These are phyloP conservation scores for Ailurus styani DNA, from an alignment of 2,113 vertebrate species.

Conservation along the genomic window DNA sequence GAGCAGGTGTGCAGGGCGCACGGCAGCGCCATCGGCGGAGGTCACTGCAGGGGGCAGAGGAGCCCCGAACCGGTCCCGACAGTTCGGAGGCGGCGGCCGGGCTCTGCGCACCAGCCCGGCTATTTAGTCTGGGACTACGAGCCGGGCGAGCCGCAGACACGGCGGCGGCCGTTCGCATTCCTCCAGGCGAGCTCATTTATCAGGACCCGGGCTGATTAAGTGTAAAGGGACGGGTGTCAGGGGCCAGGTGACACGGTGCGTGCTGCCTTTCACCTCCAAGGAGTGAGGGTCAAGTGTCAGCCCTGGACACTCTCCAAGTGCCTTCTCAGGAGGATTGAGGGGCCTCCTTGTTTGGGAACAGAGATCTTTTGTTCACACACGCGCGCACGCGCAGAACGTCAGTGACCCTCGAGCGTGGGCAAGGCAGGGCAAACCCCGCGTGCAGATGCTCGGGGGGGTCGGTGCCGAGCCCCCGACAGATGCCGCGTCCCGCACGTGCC, in stretches of 20 bases:
- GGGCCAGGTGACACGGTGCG: constrained; percentile 61
- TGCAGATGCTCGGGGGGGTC: too few species aligned
- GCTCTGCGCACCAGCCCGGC: background rate
- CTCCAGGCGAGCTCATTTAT: constrained; percentile 75
- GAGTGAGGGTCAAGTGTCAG: constrained; percentile 51
- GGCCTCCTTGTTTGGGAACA: constrained; percentile 53
- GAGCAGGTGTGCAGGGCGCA: constrained; percentile 17
- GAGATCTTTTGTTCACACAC: constrained; percentile 22
- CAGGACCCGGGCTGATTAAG: constrained; percentile 74
- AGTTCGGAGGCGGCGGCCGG: constrained; percentile 10
- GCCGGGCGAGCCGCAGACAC: constrained; percentile 62
- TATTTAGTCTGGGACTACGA: constrained; percentile 76
- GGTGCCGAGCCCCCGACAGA: background rate
- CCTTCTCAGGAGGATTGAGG: constrained; percentile 38
- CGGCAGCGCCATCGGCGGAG: background rate
- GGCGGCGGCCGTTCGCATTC: constrained; percentile 63
- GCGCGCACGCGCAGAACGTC: background rate
- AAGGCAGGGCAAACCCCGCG: background rate
- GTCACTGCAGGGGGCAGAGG: background rate
- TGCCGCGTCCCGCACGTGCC: fast-evolving
- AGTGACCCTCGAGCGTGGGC: background rate
- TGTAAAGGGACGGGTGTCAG: constrained; percentile 68
- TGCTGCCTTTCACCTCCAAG: constrained; percentile 65
- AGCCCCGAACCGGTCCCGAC: background rate
- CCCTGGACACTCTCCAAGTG: constrained; percentile 33